Evolutionary conservation across 2,113 vertebrate genomes (phyloP).

Genomic region (Gasterosteus nipponicus): DNA sequence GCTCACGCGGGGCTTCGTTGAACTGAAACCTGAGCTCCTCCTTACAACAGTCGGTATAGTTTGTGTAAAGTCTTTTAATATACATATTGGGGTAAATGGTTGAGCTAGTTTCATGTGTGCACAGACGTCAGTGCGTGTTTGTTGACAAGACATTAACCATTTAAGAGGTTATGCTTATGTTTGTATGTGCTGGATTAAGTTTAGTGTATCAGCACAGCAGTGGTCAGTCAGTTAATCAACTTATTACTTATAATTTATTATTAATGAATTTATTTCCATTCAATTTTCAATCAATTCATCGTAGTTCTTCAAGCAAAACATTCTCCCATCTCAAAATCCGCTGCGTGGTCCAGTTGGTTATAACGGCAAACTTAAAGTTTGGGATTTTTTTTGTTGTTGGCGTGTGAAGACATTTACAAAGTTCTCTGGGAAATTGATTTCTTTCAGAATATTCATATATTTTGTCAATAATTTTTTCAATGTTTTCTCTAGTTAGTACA

Average conservation of each 20-base stretch:
- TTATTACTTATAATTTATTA: neutral
- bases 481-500: no score
- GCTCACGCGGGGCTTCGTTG: constrained; percentile 20
- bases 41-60: constrained; percentile 6
- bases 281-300: neutral
- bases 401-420: neutral
- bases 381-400: neutral
- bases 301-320: neutral
- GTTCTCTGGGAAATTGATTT: neutral
- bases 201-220: neutral
- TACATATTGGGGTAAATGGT: neutral
- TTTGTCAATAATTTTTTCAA: neutral
- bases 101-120: neutral
- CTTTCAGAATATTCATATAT: neutral
- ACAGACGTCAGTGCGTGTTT: neutral
- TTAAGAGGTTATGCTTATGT: neutral
- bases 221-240: neutral
- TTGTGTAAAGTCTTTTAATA: constrained; percentile 23
- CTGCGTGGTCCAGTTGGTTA: neutral
- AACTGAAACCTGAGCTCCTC: neutral
- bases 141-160: neutral
- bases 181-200: neutral
- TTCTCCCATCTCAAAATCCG: neutral
- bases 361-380: neutral
- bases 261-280: no score